phyloP scores from a whole-genome alignment of 1,140 invertebrate genomes.

The Drosophila jambulina region DNA sequence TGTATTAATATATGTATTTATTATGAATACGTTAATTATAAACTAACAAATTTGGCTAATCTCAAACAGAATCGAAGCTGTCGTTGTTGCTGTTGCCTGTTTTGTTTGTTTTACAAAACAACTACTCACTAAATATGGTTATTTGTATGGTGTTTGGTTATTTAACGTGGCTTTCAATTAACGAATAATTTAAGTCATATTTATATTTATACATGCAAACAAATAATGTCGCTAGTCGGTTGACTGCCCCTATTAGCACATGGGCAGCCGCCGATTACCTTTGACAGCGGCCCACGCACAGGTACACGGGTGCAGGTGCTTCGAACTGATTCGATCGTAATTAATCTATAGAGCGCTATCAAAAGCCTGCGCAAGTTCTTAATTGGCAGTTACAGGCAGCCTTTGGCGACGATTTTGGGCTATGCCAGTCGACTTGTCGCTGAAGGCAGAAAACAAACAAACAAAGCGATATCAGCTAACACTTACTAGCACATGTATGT shows the following conservation, averaged over 20 bases:
- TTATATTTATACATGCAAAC: constrained; percentile 64
- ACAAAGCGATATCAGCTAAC: constrained; percentile 51
- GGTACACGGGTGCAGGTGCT: constrained; percentile 25
- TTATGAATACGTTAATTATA: background rate
- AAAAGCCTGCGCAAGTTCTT: constrained; percentile 50
- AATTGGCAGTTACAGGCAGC: constrained; percentile 51
- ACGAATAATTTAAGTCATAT: constrained; percentile 76
- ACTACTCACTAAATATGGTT: constrained; percentile 68
- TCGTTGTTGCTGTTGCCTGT: constrained; percentile 20
- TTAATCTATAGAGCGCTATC: constrained; percentile 55
- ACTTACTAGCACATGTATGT: constrained; percentile 51
- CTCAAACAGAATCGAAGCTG: constrained; percentile 25
- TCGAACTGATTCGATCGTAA: constrained; percentile 25
- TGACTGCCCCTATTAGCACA: constrained; percentile 67
- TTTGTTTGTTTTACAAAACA: constrained; percentile 46
- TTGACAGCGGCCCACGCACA: constrained; percentile 56
- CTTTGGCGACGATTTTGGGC: constrained; percentile 39
- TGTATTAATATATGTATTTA: too few relatives aligned
- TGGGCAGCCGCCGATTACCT: constrained; percentile 58
- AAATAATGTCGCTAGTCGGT: constrained; percentile 42
- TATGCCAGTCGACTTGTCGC: constrained; percentile 49
- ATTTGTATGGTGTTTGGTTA: constrained; percentile 50
- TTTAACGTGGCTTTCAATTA: constrained; percentile 61
- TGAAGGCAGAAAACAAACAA: constrained; percentile 43
- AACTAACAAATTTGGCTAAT: constrained; percentile 15